Conservation (phyloP, 2,113 vertebrate species). For the Lycaon pictus region DNA sequence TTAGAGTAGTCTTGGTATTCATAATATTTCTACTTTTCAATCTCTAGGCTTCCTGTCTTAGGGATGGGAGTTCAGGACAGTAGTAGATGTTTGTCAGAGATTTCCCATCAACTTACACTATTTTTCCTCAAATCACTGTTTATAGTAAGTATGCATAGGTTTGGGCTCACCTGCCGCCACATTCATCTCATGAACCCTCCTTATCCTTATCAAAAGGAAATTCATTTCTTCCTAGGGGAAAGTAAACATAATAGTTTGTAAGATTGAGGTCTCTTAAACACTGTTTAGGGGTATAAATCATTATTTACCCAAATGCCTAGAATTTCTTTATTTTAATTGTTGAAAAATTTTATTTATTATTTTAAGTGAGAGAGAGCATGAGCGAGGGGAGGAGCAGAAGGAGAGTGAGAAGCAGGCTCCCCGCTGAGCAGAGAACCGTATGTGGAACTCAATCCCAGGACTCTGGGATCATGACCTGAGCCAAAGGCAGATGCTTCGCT, state of each 20-base stretch:
- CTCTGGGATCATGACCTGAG: too few species aligned
- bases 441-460: too few species aligned
- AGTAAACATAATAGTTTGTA: slow-evolving; percentile 2
- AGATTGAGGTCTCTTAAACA: slow-evolving; percentile 8
- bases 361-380: too few species aligned
- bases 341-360: too few species aligned
- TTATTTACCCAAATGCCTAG: slow-evolving; percentile 49
- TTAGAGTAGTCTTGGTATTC: slow-evolving; percentile 31
- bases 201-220: slow-evolving; percentile 56
- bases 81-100: slow-evolving; percentile 2
- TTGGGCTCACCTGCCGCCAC: background rate
- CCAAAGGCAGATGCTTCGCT: too few species aligned
- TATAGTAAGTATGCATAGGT: background rate
- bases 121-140: slow-evolving; percentile 17
- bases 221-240: background rate
- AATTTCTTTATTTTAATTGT: slow-evolving; percentile 38
- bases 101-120: background rate
- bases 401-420: too few species aligned
- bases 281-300: slow-evolving; percentile 48
- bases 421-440: too few species aligned
- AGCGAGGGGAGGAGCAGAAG: too few species aligned
- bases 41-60: background rate
- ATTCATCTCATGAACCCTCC: background rate
- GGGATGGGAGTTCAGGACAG: background rate
- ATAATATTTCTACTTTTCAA: background rate